Percentiles rank a stretch among this genome's conserved stretches.
Evolutionary conservation across 2,797 vertebrate genomes (phyloP).

Genomic region (Tapirus indicus): DNA sequence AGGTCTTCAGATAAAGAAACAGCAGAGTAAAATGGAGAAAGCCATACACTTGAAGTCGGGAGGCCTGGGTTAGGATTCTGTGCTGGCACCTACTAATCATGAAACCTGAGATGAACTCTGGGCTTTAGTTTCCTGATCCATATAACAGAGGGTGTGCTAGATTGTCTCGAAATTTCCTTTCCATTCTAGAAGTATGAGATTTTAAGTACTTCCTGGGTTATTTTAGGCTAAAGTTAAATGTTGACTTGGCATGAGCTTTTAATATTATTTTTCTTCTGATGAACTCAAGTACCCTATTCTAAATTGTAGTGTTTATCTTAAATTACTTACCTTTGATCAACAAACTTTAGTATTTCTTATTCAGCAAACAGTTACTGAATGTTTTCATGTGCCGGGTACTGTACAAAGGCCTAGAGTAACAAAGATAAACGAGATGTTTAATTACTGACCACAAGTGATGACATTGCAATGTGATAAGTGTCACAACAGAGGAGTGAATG

Average conservation of each 20-base stretch:
- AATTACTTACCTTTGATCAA: neutral
- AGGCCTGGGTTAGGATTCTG: neutral
- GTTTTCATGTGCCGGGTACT: neutral
- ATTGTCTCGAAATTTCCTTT: neutral
- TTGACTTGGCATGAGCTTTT: neutral
- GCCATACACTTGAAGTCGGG: too few relatives aligned
- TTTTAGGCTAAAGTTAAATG: constrained; percentile 12
- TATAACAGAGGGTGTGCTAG: neutral
- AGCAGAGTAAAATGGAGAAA: neutral
- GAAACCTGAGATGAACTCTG: neutral
- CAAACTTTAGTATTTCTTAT: constrained; percentile 19
- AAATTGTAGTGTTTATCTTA: neutral
- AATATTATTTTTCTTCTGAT: constrained; percentile 16
- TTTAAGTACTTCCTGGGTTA: neutral
- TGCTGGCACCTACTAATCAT: neutral
- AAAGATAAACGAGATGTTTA: neutral
- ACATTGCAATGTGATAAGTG: neutral
- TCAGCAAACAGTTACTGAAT: neutral
- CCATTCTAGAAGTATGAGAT: neutral
- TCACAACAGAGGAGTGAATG: neutral
- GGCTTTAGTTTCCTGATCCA: neutral
- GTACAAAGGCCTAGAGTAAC: neutral
- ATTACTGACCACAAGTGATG: neutral
- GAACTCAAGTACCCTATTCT: neutral
- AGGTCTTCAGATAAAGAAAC: neutral